Conservation (phyloP, 2,113 vertebrate species). For the Neogale vison region DNA sequence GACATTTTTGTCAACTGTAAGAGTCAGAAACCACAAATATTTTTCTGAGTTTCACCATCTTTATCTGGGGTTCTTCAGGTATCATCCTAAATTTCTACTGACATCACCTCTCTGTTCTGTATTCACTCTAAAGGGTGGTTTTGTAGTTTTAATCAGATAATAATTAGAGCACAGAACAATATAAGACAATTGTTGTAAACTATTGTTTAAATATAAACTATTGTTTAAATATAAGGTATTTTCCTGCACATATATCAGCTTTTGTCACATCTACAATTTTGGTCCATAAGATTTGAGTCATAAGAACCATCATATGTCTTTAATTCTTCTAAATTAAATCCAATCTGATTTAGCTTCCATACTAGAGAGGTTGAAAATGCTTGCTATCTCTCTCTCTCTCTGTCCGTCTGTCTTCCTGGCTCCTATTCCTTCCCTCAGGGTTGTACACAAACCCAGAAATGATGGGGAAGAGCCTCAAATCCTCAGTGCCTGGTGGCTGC, state of each 20-base stretch:
- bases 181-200: too few species aligned
- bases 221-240: not conserved
- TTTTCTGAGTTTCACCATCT: not conserved
- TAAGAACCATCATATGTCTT: not conserved
- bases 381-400: not conserved
- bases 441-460: not conserved
- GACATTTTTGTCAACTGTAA: not conserved
- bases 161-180: not conserved
- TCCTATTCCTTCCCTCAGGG: not conserved
- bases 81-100: not conserved
- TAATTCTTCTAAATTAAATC: constrained; percentile 24
- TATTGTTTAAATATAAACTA: too few species aligned
- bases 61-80: not conserved
- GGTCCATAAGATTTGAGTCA: not conserved
- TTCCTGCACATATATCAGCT: not conserved
- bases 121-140: not conserved
- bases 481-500: not conserved
- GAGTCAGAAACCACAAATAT: not conserved
- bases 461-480: not conserved
- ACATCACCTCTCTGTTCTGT: not conserved
- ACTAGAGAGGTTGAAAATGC: not conserved
- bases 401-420: not conserved
- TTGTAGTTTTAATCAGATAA: not conserved
- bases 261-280: constrained; percentile 1
- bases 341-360: not conserved